Evolutionary conservation across 2,113 vertebrate species (phyloP).

Genomic region (Balaenoptera acutorostrata): DNA sequence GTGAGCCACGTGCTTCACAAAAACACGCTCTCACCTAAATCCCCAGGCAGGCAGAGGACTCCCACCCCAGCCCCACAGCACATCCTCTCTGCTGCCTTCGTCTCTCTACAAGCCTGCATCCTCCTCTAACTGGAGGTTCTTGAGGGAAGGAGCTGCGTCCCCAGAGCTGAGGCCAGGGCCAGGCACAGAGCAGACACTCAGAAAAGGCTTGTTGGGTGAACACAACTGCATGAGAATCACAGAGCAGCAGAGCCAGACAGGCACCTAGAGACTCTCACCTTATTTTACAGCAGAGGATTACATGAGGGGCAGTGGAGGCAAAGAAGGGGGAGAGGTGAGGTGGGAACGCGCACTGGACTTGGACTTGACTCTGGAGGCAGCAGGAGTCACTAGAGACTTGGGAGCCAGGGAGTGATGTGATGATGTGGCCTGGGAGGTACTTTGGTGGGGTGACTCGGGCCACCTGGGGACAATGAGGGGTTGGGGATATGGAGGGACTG

Average conservation of each 20-base stretch:
- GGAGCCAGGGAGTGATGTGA: neutral
- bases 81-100: neutral
- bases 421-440: neutral
- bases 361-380: neutral
- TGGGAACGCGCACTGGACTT: neutral
- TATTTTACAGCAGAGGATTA: neutral
- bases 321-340: neutral
- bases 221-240: fast-evolving
- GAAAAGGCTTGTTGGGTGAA: neutral
- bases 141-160: neutral
- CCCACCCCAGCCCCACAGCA: neutral
- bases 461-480: neutral
- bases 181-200: neutral
- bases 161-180: neutral
- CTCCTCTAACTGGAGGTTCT: neutral
- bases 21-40: neutral
- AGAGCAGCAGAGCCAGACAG: neutral
- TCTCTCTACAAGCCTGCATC: neutral
- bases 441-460: neutral
- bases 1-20: neutral
- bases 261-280: neutral
- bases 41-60: neutral
- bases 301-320: neutral
- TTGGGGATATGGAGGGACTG: neutral
- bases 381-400: neutral